Base-by-base conservation (phyloP, 2,113 vertebrate genomes). In the Carassius gibelio region DNA sequence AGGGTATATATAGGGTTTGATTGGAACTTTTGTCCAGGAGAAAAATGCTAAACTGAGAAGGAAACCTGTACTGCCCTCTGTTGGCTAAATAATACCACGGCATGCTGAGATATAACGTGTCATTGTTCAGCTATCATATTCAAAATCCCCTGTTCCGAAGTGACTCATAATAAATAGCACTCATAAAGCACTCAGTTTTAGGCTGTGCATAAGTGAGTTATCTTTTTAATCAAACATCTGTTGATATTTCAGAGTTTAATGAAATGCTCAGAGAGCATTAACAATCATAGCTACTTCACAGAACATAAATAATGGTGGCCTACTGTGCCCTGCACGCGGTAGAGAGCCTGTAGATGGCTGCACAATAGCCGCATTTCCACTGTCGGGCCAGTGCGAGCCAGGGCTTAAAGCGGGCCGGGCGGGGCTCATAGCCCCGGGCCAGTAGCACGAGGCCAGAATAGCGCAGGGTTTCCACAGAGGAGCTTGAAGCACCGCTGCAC, bases 1-100 rank as follows among this genome's bases (percentile, higher is more conserved):
- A 26, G 26, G 26, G 26, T 26, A 5, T 79, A 30, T 23, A 42
- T 23, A 42, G 7, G 45, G 23, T 17, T 45, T 69, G 5, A 52
- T 21, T 2, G 11, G 15, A 48, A 68, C 62, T 68, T 75, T 23
- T 26, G 21, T 17, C 3, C 21, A 50, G 23, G 36, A 81, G 59
- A 66, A 13, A 72, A 52, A 42, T 52, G 7, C 57, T 42, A 42
- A 69, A 76, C 68, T 45, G 55, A 83, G 71, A 64, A 82, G 9
- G 42, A 62, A 82, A 72, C 71, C 66, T 74, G 62, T 34, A 88
- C 87, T 86, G 87, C 85, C 85, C 87, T 80, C 87, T 88, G 19
- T 84, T 74, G 87, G 85, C 26, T 48, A 42, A 88, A 81, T 19
- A 14, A 23, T n/a, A 36, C 42, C 23, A 36, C 11, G 68, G 26